Evolutionary conservation across 2,113 vertebrate genomes (phyloP).

Genomic region (Riparia riparia): DNA sequence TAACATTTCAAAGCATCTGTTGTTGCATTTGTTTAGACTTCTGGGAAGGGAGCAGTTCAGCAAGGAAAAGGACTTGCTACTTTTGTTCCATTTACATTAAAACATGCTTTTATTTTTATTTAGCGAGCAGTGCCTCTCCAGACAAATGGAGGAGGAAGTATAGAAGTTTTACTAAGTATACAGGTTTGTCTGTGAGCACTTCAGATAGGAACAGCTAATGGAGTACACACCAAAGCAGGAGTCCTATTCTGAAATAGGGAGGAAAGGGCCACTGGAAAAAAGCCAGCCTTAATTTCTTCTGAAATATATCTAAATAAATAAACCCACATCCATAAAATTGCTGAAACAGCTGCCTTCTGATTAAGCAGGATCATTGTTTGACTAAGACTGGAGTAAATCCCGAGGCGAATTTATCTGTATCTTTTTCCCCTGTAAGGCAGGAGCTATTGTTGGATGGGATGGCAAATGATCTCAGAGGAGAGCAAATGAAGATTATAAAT

Average conservation of each 20-base stretch:
- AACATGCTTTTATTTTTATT: not conserved
- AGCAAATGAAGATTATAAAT: not conserved
- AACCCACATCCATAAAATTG: not conserved
- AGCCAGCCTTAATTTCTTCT: not conserved
- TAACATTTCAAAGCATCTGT: constrained; percentile 45
- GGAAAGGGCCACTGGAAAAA: not conserved
- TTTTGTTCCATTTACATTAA: not conserved
- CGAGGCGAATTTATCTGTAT: not conserved
- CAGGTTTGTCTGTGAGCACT: not conserved
- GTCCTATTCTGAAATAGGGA: not conserved
- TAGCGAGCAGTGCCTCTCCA: not conserved
- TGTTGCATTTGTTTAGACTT: constrained; percentile 4
- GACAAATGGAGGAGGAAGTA: not conserved
- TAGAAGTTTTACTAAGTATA: not conserved
- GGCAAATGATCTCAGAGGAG: not conserved
- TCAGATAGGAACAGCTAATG: not conserved
- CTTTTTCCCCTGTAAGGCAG: not conserved
- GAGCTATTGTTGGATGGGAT: not conserved
- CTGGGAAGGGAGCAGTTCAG: constrained; percentile 1
- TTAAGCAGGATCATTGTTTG: not conserved
- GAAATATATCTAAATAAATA: not conserved
- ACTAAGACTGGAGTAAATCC: not conserved
- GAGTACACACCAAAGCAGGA: not conserved
- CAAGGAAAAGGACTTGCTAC: not conserved
- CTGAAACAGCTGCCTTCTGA: not conserved